A percentile compares a stretch with the other conserved stretches of the same genome.
These are phyloP conservation scores for Cephus rjabovi DNA, from an alignment of 2,888 invertebrate genomes.

Conservation along the genomic window DNA sequence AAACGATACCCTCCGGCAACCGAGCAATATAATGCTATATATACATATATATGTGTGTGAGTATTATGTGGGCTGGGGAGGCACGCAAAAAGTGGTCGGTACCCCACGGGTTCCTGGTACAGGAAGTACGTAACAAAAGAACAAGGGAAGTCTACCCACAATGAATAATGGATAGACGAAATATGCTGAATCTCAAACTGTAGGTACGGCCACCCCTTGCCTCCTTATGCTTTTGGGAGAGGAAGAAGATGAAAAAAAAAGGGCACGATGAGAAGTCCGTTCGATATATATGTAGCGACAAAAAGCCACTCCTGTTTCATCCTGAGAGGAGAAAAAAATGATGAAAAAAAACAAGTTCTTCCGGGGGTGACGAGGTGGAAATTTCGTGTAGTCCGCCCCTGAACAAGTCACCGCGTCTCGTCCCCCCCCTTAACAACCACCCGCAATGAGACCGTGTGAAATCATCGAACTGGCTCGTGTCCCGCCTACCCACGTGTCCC, in stretches of 20 bases:
- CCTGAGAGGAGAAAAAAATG: neutral
- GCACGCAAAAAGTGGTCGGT: slow-evolving; percentile 30
- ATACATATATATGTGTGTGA: neutral
- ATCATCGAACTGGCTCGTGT: neutral
- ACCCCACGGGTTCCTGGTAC: slow-evolving; percentile 26
- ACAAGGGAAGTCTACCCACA: slow-evolving; percentile 51
- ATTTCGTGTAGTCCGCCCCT: neutral
- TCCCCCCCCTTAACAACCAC: neutral
- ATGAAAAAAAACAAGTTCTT: neutral
- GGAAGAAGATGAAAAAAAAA: slow-evolving; percentile 12
- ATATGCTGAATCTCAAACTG: slow-evolving; percentile 54
- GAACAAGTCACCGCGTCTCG: neutral
- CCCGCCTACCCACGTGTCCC: neutral
- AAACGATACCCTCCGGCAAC: slow-evolving; percentile 33
- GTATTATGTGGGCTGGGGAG: slow-evolving; percentile 32
- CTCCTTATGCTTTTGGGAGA: slow-evolving; percentile 20
- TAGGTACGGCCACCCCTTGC: slow-evolving; percentile 31
- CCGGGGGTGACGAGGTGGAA: neutral
- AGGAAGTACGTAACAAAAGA: slow-evolving; percentile 55
- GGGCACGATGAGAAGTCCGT: slow-evolving; percentile 12
- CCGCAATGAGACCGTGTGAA: neutral
- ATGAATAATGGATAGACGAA: slow-evolving; percentile 58
- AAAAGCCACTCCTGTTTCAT: slow-evolving; percentile 30
- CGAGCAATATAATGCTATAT: slow-evolving; percentile 24
- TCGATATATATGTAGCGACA: slow-evolving; percentile 23